phyloP scores from a whole-genome alignment of 2,797 vertebrate species.

The Thunnus albacares region DNA sequence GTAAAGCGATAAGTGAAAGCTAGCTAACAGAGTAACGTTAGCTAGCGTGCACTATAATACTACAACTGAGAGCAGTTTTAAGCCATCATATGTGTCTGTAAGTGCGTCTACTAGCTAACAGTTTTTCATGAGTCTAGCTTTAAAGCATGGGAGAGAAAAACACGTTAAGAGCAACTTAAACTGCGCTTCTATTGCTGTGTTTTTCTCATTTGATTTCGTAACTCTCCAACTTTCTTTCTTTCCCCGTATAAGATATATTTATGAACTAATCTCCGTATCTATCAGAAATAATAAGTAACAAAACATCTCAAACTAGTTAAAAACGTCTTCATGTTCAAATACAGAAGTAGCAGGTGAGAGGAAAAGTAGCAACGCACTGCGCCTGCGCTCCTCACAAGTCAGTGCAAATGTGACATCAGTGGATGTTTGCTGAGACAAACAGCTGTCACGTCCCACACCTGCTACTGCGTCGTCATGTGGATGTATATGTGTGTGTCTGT shows the following conservation, averaged over 20 bases:
- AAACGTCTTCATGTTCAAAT: not conserved
- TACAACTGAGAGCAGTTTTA: not conserved
- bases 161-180: not conserved
- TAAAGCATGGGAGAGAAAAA: no score
- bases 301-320: not conserved
- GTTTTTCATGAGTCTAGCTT: rapidly evolving
- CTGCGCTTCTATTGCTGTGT: no score
- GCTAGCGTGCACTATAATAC: slow-evolving; percentile 31
- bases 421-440: no score
- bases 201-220: not conserved
- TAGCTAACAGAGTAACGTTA: slow-evolving; percentile 39
- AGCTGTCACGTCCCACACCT: not conserved
- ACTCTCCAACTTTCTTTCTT: not conserved
- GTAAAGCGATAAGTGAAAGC: not conserved
- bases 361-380: not conserved
- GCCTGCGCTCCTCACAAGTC: not conserved
- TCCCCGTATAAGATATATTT: not conserved
- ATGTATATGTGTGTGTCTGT: not conserved
- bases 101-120: no score
- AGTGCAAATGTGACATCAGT: not conserved
- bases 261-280: rapidly evolving
- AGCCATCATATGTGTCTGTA: not conserved
- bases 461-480: not conserved
- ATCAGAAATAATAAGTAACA: not conserved
- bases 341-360: not conserved